A percentile compares a stretch with the other conserved stretches of the same genome.
phyloP scores from a whole-genome alignment of 2,888 invertebrate genomes.

The Sicus ferrugineus region DNA sequence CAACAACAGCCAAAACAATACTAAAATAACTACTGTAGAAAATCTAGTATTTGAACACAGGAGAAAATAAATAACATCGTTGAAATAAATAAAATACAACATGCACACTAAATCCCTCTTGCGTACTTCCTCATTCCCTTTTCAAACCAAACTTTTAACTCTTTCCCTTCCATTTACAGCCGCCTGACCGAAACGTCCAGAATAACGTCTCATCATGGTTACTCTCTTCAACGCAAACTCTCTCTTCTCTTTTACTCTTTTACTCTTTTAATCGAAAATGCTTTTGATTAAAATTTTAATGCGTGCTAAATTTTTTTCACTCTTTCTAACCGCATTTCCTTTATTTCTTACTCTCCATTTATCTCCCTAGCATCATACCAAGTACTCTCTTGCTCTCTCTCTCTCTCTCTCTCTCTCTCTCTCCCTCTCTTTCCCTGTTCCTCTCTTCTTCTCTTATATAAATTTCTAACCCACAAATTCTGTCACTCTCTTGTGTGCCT shows the following conservation, averaged over 20 bases:
- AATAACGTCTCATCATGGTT: background rate
- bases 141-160: background rate
- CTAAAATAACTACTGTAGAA: constrained; percentile 3
- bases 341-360: too few species aligned
- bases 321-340: background rate
- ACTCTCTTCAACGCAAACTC: too few species aligned
- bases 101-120: background rate
- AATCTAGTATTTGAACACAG: constrained; percentile 15
- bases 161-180: background rate
- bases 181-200: background rate
- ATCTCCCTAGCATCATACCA: too few species aligned
- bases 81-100: constrained; percentile 19
- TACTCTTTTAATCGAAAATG: background rate
- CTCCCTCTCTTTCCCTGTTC: constrained; percentile 29
- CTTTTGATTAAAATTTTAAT: background rate
- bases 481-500: constrained; percentile 44
- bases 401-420: constrained; percentile 2
- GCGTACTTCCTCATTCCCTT: background rate
- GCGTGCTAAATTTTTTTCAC: background rate
- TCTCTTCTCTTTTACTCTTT: background rate
- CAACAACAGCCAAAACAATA: constrained; percentile 24
- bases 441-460: constrained; percentile 34
- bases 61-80: constrained; percentile 24
- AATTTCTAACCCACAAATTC: constrained; percentile 44
- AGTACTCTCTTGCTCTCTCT: background rate